Base-by-base conservation (phyloP, 2,113 vertebrate species). In the Ciconia boyciana region DNA sequence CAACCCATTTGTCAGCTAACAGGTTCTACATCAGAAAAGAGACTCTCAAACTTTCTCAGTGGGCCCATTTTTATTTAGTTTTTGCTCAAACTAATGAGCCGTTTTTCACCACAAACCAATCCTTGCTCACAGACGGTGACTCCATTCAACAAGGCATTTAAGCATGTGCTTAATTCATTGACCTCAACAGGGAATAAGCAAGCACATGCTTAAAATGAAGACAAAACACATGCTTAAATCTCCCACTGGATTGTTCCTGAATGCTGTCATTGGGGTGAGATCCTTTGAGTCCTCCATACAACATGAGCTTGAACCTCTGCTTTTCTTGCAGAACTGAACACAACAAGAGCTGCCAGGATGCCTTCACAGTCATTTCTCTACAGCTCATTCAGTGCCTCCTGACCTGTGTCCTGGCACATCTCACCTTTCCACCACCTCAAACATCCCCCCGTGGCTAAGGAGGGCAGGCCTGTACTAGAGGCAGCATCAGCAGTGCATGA, bases 391-490 rank as follows among this genome's bases (percentile, higher is more conserved):
- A 31, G 32, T 83, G 11, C 21, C 36, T 96, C 58, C 78, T 93
- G 76, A 80, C n/a, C 71, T 24, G 7, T 36, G 52, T 86, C 64
- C 66, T 87, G 61, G 58, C 68, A 90, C 14, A 6, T 79, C 93
- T 95, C 93, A 94, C 31, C 77, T 92, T 92, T 97, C 86, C 46
- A 89, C 54, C 72, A 94, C 43, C 34, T 92, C 89, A 92, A 82
- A 93, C 64, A 77, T 84, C 36, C 31, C 66, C 11, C 18, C 11
- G 12, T 32, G 44, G 78, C 86, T 85, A 92, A 95, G 78, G 51
- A 94, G 70, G 66, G 86, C 52, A 84, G 34, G 57, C 75, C 86
- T 66, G 55, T 44, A 13, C 83, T 71, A 70, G n/a, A 82, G 82
- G 51, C 76, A 80, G 48, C 24, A 83, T 51, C 64, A 83, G 55